Percentiles rank a stretch among this genome's conserved stretches.
Evolutionary conservation across 2,888 invertebrate genomes (phyloP).

Genomic region (Therioaphis trifolii): DNA sequence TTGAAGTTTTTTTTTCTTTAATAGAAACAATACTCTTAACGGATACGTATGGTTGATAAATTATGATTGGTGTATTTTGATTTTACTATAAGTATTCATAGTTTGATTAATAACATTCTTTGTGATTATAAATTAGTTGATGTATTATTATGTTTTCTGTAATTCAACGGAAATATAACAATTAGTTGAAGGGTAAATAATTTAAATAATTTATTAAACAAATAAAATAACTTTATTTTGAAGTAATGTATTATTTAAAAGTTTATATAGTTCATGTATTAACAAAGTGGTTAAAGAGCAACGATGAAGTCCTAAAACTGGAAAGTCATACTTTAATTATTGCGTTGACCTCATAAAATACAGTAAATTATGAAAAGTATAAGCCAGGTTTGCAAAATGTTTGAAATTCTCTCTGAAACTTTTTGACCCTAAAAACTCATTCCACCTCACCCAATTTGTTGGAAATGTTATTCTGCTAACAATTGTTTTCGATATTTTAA

Average conservation of each 20-base stretch:
- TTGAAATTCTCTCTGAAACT: conserved; percentile 13
- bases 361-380: conserved; percentile 18
- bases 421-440: conserved; percentile 10
- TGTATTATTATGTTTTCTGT: too few species aligned
- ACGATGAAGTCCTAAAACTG: neutral
- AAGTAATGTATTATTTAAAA: neutral
- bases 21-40: too few species aligned
- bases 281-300: neutral
- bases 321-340: neutral
- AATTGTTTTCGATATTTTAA: conserved; percentile 20
- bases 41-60: too few species aligned
- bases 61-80: too few species aligned
- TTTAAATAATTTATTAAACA: too few species aligned
- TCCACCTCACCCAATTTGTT: neutral
- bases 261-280: neutral
- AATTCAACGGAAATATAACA: too few species aligned
- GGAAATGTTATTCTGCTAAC: neutral
- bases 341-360: neutral
- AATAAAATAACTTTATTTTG: too few species aligned
- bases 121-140: too few species aligned
- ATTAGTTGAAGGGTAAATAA: too few species aligned
- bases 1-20: too few species aligned
- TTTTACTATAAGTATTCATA: too few species aligned
- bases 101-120: too few species aligned
- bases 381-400: neutral